phyloP scores from a whole-genome alignment of 2,888 invertebrate genomes.

The Acanthosepion esculentum region DNA sequence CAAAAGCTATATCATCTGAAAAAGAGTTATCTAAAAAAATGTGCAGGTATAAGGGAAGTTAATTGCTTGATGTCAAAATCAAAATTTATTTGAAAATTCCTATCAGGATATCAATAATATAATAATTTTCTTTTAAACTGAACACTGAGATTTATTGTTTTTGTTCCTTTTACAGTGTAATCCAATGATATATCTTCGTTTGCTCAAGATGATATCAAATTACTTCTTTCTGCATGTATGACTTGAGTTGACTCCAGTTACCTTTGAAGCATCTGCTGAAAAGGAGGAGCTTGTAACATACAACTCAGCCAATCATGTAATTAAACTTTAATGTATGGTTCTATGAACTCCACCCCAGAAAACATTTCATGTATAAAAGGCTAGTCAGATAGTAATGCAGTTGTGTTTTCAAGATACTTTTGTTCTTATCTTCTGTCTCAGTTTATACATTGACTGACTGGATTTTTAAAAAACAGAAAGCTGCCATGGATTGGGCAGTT shows the following conservation, averaged over 20 bases:
- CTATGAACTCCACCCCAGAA: background rate
- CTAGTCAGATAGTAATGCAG: background rate
- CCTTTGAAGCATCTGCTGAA: background rate
- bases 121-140: background rate
- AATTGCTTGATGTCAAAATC: background rate
- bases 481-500: constrained; percentile 1
- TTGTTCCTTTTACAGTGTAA: background rate
- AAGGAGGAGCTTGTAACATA: background rate
- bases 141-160: background rate
- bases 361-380: background rate
- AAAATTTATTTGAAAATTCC: background rate
- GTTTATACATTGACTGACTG: background rate
- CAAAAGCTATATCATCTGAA: too few species aligned
- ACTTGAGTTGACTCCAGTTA: background rate
- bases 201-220: background rate
- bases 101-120: background rate
- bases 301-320: background rate
- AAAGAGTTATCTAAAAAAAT: background rate
- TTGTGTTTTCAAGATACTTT: background rate
- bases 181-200: background rate
- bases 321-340: background rate
- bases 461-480: background rate
- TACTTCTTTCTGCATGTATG: background rate
- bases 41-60: background rate
- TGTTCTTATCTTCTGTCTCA: background rate